Percentiles rank a stretch among this genome's conserved stretches.
These are phyloP conservation scores for Lophius americanus DNA, from an alignment of 2,797 vertebrate species.

Conservation along the genomic window DNA sequence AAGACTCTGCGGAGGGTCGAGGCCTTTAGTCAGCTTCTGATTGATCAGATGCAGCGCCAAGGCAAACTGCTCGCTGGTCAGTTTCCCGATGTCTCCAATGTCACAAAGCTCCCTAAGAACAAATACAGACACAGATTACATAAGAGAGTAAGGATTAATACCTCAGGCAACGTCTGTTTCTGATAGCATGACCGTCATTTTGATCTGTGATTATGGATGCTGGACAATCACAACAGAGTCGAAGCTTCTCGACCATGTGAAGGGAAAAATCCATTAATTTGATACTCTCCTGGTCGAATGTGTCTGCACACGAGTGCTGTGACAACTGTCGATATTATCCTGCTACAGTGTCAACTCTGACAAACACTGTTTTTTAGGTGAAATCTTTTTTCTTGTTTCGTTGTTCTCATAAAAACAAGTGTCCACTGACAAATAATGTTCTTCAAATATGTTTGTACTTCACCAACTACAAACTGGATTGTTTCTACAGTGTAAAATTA, in stretches of 20 bases:
- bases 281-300: slow-evolving; percentile 6
- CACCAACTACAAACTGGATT: no score
- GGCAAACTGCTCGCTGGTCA: slow-evolving; percentile 96
- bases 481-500: no score
- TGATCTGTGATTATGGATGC: slow-evolving; percentile 29
- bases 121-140: slow-evolving; percentile 38
- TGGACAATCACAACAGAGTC: slow-evolving; percentile 18
- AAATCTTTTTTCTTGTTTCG: background rate
- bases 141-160: slow-evolving; percentile 54
- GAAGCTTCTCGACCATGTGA: slow-evolving; percentile 20
- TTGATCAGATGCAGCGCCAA: slow-evolving; percentile 96
- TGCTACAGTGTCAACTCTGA: background rate
- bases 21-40: slow-evolving; percentile 91
- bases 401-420: no score
- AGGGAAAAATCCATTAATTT: slow-evolving; percentile 46
- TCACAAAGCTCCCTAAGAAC: slow-evolving; percentile 93
- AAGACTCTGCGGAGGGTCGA: slow-evolving; percentile 92
- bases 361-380: background rate
- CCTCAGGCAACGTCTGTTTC: slow-evolving; percentile 57
- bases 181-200: slow-evolving; percentile 22
- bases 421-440: no score
- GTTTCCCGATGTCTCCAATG: slow-evolving; percentile 92
- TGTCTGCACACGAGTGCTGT: background rate
- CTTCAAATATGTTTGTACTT: no score
- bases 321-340: background rate